Evolutionary conservation across 2,113 vertebrate species (phyloP), one percentile per base, ranked within the genome.

Genomic region (Rhegmatorhina hoffmannsi): DNA sequence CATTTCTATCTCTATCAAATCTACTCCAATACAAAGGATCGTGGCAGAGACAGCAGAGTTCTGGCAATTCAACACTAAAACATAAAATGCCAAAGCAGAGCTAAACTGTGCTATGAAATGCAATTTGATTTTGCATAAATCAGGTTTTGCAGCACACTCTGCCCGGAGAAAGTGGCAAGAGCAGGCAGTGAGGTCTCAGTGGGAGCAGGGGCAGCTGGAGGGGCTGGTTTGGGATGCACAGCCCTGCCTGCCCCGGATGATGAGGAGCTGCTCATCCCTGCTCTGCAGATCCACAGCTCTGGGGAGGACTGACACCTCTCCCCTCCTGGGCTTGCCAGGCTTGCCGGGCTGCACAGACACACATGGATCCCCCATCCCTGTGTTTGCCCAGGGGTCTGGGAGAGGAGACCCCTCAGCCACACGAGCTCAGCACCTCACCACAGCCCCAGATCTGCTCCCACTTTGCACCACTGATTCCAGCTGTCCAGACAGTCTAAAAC

Each of bases 351-450:
- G 25, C 23, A 7, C 40, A 11, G 52, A 8, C 36, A 6, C 26
- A 6, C 38, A 1, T 16, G 5, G 38, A 34, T 2, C 28, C 26
- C 33, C 13, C 24, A 3, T 16, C 53, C 60, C 77, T 11, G 2
- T 1, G 0, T 4, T 10, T 13, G 29, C 34, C 33, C 1, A 0
- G 23, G 64, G n/a, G 1, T 1, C n/a, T 4, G 2, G 46, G n/a
- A 33, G 11, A 74, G 31, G 16, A 34, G n/a, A 21, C 38, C 36
- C 44, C 5, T 1, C 75, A 47, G 34, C 31, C 53, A 34, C 52
- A 5, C 0, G 6, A 59, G 33, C 56, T 34, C 70, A 9, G 21
- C 78, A 59, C 13, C 87, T 52, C 23, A 55, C 26, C 7, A 13
- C 0, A 6, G 49, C 47, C 38, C 50, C 1, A 2, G n/a, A 29